Base-by-base conservation (phyloP, 2,888 invertebrate genomes). In the Hirtodrosophila duncani region DNA sequence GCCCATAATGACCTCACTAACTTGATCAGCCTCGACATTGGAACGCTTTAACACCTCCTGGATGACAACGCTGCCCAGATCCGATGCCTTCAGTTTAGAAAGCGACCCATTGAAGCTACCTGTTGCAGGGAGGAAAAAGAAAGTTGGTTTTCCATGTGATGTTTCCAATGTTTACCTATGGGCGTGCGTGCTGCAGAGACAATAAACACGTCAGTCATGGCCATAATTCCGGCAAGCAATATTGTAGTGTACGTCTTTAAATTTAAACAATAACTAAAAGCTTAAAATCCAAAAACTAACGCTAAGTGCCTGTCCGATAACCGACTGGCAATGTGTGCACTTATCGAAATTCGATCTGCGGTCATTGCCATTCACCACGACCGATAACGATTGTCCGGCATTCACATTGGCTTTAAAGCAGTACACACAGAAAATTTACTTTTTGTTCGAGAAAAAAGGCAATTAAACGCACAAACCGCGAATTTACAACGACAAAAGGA, bases 121-220 rank as follows among this genome's bases (percentile, higher is more conserved):
- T 94, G 59, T 59, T 59, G 70, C n/a, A n/a, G n/a, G n/a, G n/a
- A n/a, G n/a, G n/a, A n/a, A n/a, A n/a, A n/a, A n/a, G n/a, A n/a
- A n/a, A n/a, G n/a, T n/a, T n/a, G n/a, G n/a, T n/a, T n/a, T n/a
- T n/a, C n/a, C n/a, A n/a, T n/a, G n/a, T n/a, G n/a, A n/a, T n/a
- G n/a, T n/a, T n/a, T n/a, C n/a, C n/a, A n/a, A n/a, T 53, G 20
- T 30, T 86, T 89, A 93, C 95, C 95, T 75, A 96, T 93, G 1
- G 95, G 94, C n/a, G 96, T 95, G 66, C 96, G 89, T 10, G 91
- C 93, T 9, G 93, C 94, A 14, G 93, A 91, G 5, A 93, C 90
- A 69, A 96, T 94, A 38, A 91, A 87, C 37, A 87, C 87, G 39
- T 87, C 84, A 63, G 78, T 37, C 75, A 77, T 77, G 14, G 16